Evolutionary conservation across 2,113 vertebrate genomes (phyloP), one percentile per base, ranked within the genome.

Genomic region (Myrmecophaga tridactyla): DNA sequence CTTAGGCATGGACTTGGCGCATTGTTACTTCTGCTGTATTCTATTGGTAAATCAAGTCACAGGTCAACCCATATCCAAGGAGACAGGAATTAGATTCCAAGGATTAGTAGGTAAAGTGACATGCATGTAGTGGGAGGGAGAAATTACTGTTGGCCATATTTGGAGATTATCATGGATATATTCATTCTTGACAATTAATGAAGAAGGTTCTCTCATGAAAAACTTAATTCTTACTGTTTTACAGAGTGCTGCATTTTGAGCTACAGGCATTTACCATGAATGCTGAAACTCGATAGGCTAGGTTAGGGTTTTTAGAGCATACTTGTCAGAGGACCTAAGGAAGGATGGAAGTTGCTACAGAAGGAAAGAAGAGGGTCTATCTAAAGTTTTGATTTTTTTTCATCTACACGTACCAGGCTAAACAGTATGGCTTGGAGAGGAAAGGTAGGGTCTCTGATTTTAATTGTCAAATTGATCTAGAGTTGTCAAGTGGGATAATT

Each of bases 381-480:
- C 48, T 84, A 63, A 60, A 8, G 58, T 67, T 97, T 96, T 93
- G 10, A 93, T 77, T 39, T 85, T 1, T 1, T n/a, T 29, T 62
- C 1, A 73, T 70, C 84, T 92, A 62, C 1, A 4, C 39, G 23
- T 93, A 94, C 83, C 21, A 92, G 84, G 39, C 77, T 29, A 95
- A 96, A 89, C 69, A 69, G 7, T 56, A 53, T 58, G 65, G 95
- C 80, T 36, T 95, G 83, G 78, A n/a, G 82, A 65, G 58, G 73
- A 36, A 87, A n/a, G 60, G 77, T 51, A 5, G 39, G 31, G 78
- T 72, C 62, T 63, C 90, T 93, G 87, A 93, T 70, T 95, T 95
- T 90, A 90, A 92, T 84, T 90, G 76, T 96, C 86, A 96, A 51
- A 77, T 92, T 97, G 92, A 96, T 98, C 92, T 96, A 83, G 31